These are phyloP conservation scores for Unio delphinus DNA, from an alignment of 2,888 invertebrate genomes.

Conservation along the genomic window DNA sequence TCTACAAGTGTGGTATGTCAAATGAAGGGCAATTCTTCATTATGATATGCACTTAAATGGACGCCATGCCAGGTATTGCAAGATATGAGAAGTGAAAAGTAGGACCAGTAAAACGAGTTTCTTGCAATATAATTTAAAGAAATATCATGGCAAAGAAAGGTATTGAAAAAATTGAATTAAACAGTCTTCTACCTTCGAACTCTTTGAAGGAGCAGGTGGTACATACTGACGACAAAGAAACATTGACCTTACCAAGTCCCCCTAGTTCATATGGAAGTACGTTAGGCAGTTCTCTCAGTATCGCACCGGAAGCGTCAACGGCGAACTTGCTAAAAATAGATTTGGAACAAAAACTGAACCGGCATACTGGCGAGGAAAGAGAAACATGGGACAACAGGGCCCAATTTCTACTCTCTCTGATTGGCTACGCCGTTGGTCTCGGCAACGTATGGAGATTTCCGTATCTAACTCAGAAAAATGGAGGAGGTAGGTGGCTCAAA, in stretches of 20 bases:
- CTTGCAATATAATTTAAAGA: too few species aligned
- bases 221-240: slow-evolving; percentile 14
- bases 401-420: slow-evolving; percentile 55
- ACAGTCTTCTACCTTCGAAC: slow-evolving; percentile 5
- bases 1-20: too few species aligned
- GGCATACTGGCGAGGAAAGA: slow-evolving; percentile 57
- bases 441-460: slow-evolving; percentile 64
- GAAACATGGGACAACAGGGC: slow-evolving; percentile 59
- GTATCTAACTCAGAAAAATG: slow-evolving; percentile 62
- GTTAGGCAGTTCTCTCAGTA: slow-evolving; percentile 47
- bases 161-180: slow-evolving; percentile 39
- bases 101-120: too few species aligned
- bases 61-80: too few species aligned
- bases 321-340: slow-evolving; percentile 54
- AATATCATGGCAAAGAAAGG: slow-evolving; percentile 4
- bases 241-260: slow-evolving; percentile 29
- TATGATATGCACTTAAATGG: too few species aligned
- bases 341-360: slow-evolving; percentile 48
- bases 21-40: too few species aligned
- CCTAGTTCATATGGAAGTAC: slow-evolving; percentile 30
- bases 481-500: slow-evolving; percentile 48
- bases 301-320: slow-evolving; percentile 51
- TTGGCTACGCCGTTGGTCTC: slow-evolving; percentile 61
- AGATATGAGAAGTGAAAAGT: too few species aligned
- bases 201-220: slow-evolving; percentile 3